These are phyloP conservation scores for Porites rus DNA, from an alignment of 92 coral and sea anemone genomes.

Conservation along the genomic window DNA sequence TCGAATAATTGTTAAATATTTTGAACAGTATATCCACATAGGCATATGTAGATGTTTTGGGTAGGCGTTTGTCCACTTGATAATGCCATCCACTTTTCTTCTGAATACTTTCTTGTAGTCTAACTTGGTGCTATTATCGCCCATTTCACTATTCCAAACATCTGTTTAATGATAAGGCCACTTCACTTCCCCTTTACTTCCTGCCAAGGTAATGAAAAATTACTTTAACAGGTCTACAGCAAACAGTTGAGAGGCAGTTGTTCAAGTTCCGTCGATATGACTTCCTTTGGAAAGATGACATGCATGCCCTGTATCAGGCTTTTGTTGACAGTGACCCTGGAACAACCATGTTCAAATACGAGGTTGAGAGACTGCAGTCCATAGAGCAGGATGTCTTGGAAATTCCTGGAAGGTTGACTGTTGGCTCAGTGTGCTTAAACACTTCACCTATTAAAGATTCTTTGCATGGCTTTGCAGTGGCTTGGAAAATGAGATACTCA, in stretches of 20 bases:
- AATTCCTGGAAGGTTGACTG: slow-evolving; percentile 80
- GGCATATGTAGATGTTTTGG: background rate
- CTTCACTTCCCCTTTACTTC: too few relatives aligned
- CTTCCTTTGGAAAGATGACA: slow-evolving; percentile 97
- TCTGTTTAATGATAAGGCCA: background rate
- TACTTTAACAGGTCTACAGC: slow-evolving; percentile 77
- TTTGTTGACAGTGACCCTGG: slow-evolving; percentile 96
- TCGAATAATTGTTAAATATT: too few relatives aligned
- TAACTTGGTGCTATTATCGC: too few relatives aligned
- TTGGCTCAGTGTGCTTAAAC: slow-evolving; percentile 90
- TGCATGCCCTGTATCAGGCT: slow-evolving; percentile 95
- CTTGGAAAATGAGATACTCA: slow-evolving; percentile 97
- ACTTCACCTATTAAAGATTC: slow-evolving; percentile 98
- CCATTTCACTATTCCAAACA: background rate
- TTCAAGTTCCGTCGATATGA: slow-evolving; percentile 96
- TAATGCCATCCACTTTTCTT: too few relatives aligned
- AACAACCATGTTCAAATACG: slow-evolving; percentile 79
- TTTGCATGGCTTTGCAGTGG: slow-evolving; percentile 96
- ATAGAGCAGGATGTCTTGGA: slow-evolving; percentile 85
- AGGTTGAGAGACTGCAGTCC: slow-evolving; percentile 88
- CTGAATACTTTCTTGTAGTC: too few relatives aligned
- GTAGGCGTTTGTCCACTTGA: background rate
- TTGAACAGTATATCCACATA: background rate
- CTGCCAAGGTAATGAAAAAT: too few relatives aligned
- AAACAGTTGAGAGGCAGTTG: slow-evolving; percentile 89